Conservation (phyloP, 2,888 invertebrate genomes). For the Calliphora vomitoria region DNA sequence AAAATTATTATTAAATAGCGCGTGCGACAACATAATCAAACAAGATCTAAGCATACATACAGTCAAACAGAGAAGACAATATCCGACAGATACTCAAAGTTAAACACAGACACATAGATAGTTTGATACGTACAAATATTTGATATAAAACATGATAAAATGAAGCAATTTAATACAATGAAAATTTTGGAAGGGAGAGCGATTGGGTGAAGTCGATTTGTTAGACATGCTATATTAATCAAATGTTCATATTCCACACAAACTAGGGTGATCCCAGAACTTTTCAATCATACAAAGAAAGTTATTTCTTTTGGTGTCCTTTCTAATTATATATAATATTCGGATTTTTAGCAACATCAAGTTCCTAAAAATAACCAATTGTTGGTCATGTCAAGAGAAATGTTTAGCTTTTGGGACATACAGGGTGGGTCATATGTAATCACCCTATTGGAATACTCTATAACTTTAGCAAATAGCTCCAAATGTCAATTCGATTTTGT, state of each 20-base stretch:
- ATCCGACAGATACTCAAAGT: constrained; percentile 72
- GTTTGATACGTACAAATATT: constrained; percentile 74
- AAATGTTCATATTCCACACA: neutral
- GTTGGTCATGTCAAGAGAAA: too few species aligned
- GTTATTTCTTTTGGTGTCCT: too few species aligned
- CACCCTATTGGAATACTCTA: too few species aligned
- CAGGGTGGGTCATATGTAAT: too few species aligned
- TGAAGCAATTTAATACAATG: constrained; percentile 10
- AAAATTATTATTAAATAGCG: constrained; percentile 80
- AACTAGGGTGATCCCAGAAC: too few species aligned
- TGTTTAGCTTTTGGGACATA: too few species aligned
- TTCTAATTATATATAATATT: too few species aligned
- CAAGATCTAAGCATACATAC: constrained; percentile 77
- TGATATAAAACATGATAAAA: constrained; percentile 48
- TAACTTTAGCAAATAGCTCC: too few species aligned
- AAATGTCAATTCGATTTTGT: too few species aligned
- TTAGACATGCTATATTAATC: neutral
- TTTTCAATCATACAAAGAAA: too few species aligned
- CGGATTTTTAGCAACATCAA: too few species aligned
- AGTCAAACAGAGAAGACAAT: constrained; percentile 62
- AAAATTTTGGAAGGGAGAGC: neutral
- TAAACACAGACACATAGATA: constrained; percentile 30
- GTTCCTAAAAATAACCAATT: too few species aligned
- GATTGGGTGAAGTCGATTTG: neutral
- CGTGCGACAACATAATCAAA: constrained; percentile 84